Evolutionary conservation across 2,888 invertebrate species (phyloP), one percentile per base, ranked within the genome.

Genomic region (Callinectes sapidus): DNA sequence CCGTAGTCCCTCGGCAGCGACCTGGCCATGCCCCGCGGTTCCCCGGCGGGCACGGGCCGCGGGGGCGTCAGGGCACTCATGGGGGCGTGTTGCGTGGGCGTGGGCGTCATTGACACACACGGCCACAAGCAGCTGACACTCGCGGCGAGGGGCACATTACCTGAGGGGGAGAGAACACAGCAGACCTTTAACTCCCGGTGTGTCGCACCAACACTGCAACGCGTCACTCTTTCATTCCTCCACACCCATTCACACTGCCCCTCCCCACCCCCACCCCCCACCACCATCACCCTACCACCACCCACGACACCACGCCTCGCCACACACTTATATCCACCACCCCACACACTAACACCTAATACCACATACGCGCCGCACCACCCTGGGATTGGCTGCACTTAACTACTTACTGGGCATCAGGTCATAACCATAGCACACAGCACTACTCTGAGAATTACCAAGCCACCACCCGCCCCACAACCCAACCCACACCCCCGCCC

Each of bases 1-100:
- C 92, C 92, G 32, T 89, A 90, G 88, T 94, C 94, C 39, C 91
- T 48, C 10, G 94, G 94, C 35, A 94, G 92, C 6, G 92, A 92
- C 66, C 90, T 89, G 48, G 92, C 89, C 88, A 94, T 32, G 87
- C 88, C 93, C 35, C 48, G 55, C 32, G 91, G 89, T 87, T 87
- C 90, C 89, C n/a, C 66, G 54, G 71, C 35, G 42, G 93, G 93
- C 42, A 91, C 89, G 54, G 93, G 39, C 28, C 89, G 55, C 16
- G 93, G 93, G 28, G 91, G 90, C 91, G 93, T 93, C 87, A 91
- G 81, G 32, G 91, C 35, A 39, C 85, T 61, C 91, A 91, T 91
- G 89, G 55, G 39, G 55, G 86, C 85, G 90, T 86, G 48, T 14
- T 86, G 42, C 32, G 92, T 42, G 92, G 81, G 91, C 32, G 93